Base-by-base conservation (phyloP, 1,140 invertebrate species). In the Bathynomus jamesi region DNA sequence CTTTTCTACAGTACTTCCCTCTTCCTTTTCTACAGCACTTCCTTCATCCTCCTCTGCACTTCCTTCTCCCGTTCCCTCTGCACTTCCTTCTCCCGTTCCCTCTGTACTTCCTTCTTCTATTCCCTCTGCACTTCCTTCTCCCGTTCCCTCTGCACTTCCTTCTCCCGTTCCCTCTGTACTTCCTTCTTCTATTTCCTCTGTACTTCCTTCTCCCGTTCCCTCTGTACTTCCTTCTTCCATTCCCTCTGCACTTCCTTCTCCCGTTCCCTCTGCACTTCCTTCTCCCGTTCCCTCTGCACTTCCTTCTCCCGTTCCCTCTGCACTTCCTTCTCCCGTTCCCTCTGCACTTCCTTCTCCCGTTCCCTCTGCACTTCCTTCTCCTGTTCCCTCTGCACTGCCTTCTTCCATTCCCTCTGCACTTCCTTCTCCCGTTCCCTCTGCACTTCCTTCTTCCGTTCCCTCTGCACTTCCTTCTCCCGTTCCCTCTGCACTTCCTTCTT, bases 381-480 rank as follows among this genome's bases (percentile, higher is more conserved):
- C 72, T 13, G 27, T 65, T 21, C 75, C 75, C 28, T 75, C 77
- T 0, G 65, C 69, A 17, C 63, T 25, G 7, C 32, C 69, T n/a
- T 69, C 63, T 2, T 53, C 73, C 0, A 63, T 67, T 2, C 64
- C 67, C 67, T 61, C 69, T 3, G 28, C 70, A 17, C 28, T 68
- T 3, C 28, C 28, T 32, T 64, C 76, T 30, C 61, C 77, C 71
- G 71, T 46, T 13, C 62, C 70, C 53, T 25, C 30, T 65, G n/a
- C n/a, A n/a, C n/a, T n/a, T n/a, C n/a, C n/a, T n/a, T n/a, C n/a
- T n/a, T n/a, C n/a, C n/a, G n/a, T n/a, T n/a, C n/a, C n/a, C n/a
- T n/a, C n/a, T n/a, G n/a, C n/a, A n/a, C n/a, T n/a, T n/a, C n/a
- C n/a, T n/a, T n/a, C n/a, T n/a, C n/a, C n/a, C n/a, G n/a, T n/a